Evolutionary conservation across 1,140 invertebrate species (phyloP).

Genomic region (Lepidurus apus): DNA sequence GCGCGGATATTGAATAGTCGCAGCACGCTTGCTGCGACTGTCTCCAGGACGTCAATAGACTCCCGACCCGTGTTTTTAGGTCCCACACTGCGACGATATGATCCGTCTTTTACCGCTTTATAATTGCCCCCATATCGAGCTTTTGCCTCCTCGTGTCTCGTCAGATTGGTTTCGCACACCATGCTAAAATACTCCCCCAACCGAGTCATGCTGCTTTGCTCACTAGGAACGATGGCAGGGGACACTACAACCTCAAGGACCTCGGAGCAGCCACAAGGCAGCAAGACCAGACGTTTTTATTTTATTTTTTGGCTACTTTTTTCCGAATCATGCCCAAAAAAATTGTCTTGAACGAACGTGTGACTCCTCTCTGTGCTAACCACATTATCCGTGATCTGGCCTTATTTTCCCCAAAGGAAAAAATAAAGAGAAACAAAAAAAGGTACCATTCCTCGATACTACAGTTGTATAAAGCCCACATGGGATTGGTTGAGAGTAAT

Average conservation of each 20-base stretch:
- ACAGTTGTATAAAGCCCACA: too few relatives aligned
- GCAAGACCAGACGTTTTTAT: not conserved
- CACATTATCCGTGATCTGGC: too few relatives aligned
- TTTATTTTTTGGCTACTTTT: not conserved
- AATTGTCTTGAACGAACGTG: not conserved
- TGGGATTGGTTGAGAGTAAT: too few relatives aligned
- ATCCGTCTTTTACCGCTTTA: conserved; percentile 20
- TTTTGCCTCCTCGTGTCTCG: not conserved
- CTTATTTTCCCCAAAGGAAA: too few relatives aligned
- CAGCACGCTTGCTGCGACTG: conserved; percentile 16
- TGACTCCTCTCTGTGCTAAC: too few relatives aligned
- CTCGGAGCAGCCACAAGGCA: not conserved
- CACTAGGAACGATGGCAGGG: conserved; percentile 8
- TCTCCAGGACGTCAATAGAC: conserved; percentile 21
- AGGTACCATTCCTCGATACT: too few relatives aligned
- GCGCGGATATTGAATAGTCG: conserved; percentile 18
- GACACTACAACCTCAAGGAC: not conserved
- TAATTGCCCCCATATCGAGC: conserved; percentile 16
- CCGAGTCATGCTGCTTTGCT: conserved; percentile 17
- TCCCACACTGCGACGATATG: conserved; percentile 8
- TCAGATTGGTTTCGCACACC: conserved; percentile 21
- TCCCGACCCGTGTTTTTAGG: not conserved
- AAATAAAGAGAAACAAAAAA: too few relatives aligned
- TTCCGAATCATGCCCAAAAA: not conserved
- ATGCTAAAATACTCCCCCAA: conserved; percentile 21